These are phyloP conservation scores for Rhagonycha fulva DNA, from an alignment of 2,888 invertebrate species.

Conservation along the genomic window DNA sequence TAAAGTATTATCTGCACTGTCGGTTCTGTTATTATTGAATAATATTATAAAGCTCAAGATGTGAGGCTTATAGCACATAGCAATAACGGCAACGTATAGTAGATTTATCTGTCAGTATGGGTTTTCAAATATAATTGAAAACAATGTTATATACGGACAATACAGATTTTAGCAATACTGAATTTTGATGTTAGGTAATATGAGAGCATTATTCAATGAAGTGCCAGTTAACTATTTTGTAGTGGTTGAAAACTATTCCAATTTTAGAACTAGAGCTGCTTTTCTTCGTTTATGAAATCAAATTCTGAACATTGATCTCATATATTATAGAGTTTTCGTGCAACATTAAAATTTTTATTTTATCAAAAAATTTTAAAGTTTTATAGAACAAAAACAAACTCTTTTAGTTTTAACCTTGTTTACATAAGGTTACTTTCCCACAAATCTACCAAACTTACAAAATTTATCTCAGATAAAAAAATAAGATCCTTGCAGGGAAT, in stretches of 20 bases:
- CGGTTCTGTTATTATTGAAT: background rate
- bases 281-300: background rate
- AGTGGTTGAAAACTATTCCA: background rate
- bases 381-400: background rate
- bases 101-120: background rate
- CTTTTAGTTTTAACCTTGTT: background rate
- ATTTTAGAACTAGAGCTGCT: background rate
- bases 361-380: background rate
- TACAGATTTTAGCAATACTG: background rate
- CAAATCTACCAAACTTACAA: background rate
- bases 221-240: background rate
- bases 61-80: background rate
- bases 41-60: background rate
- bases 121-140: background rate
- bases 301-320: background rate
- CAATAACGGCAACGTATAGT: background rate
- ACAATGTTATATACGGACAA: background rate
- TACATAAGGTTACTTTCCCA: background rate
- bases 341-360: background rate
- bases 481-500: background rate
- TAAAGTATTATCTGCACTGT: background rate
- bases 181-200: background rate
- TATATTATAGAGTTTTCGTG: background rate
- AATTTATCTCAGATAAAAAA: background rate
- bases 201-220: background rate